Evolutionary conservation across 2,888 invertebrate species (phyloP).

Genomic region (Imbricaverruca yamaguchii): DNA sequence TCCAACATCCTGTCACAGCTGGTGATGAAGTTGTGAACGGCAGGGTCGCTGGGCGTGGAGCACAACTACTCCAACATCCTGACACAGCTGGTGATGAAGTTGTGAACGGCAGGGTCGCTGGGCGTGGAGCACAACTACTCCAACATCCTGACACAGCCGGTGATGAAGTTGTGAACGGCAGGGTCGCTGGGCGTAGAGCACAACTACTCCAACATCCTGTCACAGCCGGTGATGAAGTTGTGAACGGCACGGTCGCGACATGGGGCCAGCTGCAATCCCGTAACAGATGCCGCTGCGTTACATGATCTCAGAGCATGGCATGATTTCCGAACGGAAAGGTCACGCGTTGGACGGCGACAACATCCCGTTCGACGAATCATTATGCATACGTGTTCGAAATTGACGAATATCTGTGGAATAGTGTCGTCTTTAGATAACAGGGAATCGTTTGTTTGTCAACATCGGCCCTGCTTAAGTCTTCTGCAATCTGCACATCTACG

Average conservation of each 20-base stretch:
- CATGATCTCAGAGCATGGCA: no score
- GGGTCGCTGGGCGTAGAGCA: slow-evolving; percentile 42
- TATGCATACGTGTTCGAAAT: no score
- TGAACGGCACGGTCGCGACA: slow-evolving; percentile 32
- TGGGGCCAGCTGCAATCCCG: no score
- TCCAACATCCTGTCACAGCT: slow-evolving; percentile 47
- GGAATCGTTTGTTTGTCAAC: no score
- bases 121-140: slow-evolving; percentile 46
- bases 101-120: slow-evolving; percentile 38
- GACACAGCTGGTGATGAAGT: slow-evolving; percentile 45
- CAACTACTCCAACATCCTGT: slow-evolving; percentile 46
- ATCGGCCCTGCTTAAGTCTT: no score
- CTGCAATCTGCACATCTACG: no score
- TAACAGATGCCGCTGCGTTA: no score
- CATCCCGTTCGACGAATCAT: no score
- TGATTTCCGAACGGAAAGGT: no score
- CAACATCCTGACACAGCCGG: slow-evolving; percentile 46
- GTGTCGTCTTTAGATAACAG: no score
- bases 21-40: slow-evolving; percentile 41
- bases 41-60: slow-evolving; percentile 40
- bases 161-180: slow-evolving; percentile 40
- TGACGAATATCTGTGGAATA: no score
- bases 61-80: slow-evolving; percentile 47
- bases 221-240: slow-evolving; percentile 45
- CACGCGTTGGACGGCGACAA: no score